Percentiles rank a stretch among this genome's conserved stretches.
Conservation (phyloP, 2,113 vertebrate species). For the Dissostichus mawsoni region DNA sequence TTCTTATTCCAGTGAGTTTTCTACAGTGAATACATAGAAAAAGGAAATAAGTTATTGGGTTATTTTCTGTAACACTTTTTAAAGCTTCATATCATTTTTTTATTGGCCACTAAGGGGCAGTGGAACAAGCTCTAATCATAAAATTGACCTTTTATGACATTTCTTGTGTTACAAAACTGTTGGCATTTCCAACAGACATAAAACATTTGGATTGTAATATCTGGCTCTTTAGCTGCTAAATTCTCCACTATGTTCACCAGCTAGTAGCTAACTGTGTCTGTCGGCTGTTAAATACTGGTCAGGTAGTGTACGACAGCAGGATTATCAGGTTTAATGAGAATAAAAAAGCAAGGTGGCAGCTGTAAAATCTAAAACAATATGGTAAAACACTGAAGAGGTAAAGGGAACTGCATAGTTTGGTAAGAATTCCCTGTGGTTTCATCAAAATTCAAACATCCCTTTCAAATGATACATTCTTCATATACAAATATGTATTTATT, state of each 20-base stretch:
- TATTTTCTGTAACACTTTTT: not conserved
- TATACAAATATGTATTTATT: not conserved
- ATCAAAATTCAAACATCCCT: not conserved
- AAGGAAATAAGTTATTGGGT: not conserved
- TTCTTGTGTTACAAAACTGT: too few species aligned
- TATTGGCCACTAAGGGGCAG: not conserved
- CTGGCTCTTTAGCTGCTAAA: conserved; percentile 2
- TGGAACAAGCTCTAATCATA: not conserved
- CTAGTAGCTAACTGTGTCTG: not conserved
- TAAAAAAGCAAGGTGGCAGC: not conserved
- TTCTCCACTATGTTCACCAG: not conserved
- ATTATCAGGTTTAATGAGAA: not conserved
- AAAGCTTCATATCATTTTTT: not conserved
- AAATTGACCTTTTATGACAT: not conserved
- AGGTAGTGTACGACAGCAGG: not conserved
- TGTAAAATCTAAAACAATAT: not conserved
- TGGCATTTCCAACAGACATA: too few species aligned
- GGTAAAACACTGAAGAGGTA: not conserved
- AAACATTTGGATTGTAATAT: too few species aligned
- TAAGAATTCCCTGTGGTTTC: not conserved
- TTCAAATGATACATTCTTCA: not conserved
- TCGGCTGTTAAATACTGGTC: not conserved
- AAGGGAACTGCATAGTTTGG: not conserved
- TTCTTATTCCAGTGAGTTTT: conserved; percentile 75
- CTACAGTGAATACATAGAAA: conserved; percentile 46